Conservation (phyloP, 2,888 invertebrate species). For the Zygogramma bicolorata region DNA sequence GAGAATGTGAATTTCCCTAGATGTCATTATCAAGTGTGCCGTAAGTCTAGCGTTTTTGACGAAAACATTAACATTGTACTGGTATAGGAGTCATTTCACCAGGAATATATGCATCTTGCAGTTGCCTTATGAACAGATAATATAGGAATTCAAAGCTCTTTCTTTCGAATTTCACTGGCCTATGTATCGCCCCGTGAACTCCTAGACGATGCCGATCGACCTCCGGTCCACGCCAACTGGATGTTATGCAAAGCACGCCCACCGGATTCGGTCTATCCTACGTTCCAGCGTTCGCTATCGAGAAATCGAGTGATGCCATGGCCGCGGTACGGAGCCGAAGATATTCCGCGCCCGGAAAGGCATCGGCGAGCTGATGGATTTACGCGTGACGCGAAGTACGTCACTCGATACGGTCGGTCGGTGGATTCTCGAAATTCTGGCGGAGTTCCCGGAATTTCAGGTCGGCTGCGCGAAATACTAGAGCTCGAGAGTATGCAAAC, state of each 20-base stretch:
- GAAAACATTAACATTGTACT: too few relatives aligned
- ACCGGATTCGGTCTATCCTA: conserved; percentile 22
- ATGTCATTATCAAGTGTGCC: too few relatives aligned
- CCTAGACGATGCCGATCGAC: conserved; percentile 32
- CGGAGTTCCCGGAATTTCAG: not conserved
- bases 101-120: too few relatives aligned
- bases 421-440: not conserved
- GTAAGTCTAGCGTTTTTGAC: too few relatives aligned
- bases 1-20: too few relatives aligned
- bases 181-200: conserved; percentile 25
- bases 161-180: too few relatives aligned
- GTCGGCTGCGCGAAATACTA: not conserved
- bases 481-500: too few relatives aligned
- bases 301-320: conserved; percentile 6
- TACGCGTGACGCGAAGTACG: not conserved
- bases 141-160: too few relatives aligned
- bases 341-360: conserved; percentile 11
- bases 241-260: conserved; percentile 35
- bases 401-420: not conserved
- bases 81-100: too few relatives aligned
- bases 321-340: too few relatives aligned
- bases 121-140: too few relatives aligned
- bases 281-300: not conserved
- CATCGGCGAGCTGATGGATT: not conserved
- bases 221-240: conserved; percentile 32